Conservation (phyloP, 2,888 invertebrate genomes). For the Octonoba sinensis region DNA sequence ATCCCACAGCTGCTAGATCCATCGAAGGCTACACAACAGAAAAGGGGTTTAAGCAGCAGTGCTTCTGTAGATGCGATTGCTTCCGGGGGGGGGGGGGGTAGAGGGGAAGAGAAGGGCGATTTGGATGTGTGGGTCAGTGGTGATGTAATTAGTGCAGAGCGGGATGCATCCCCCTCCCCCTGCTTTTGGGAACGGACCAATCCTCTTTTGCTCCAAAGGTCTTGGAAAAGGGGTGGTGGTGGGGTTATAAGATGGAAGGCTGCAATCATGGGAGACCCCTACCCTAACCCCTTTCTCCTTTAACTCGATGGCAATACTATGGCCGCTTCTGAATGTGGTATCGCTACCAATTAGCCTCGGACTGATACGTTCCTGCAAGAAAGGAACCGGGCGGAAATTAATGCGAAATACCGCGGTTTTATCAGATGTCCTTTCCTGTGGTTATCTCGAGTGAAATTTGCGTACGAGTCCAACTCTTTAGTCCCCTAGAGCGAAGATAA, state of each 20-base stretch:
- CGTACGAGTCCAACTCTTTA: no score
- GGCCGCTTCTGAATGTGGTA: constrained; percentile 36
- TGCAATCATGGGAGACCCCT: constrained; percentile 22
- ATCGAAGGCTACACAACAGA: constrained; percentile 26
- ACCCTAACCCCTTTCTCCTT: not conserved
- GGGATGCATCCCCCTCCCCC: constrained; percentile 6
- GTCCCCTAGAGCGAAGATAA: no score
- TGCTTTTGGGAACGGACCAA: constrained; percentile 1
- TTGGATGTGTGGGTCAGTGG: constrained; percentile 61
- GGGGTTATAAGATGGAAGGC: constrained; percentile 16
- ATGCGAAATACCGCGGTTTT: constrained; percentile 45
- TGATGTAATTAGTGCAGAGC: constrained; percentile 62
- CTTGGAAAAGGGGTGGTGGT: constrained; percentile 11
- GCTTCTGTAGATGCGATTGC: constrained; percentile 34
- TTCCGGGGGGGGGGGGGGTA: constrained; percentile 16
- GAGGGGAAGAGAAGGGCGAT: constrained; percentile 22
- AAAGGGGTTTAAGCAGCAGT: constrained; percentile 58
- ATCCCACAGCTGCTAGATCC: constrained; percentile 58
- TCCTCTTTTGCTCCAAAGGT: constrained; percentile 32
- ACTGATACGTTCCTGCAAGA: constrained; percentile 48
- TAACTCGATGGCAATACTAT: not conserved
- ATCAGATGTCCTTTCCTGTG: constrained; percentile 8
- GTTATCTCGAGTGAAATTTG: no score
- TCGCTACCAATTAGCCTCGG: constrained; percentile 53
- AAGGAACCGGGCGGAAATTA: constrained; percentile 43